A percentile compares a stretch with the other conserved stretches of the same genome.
These are phyloP conservation scores for Limnephilus marmoratus DNA, from an alignment of 2,888 invertebrate species.

Conservation along the genomic window DNA sequence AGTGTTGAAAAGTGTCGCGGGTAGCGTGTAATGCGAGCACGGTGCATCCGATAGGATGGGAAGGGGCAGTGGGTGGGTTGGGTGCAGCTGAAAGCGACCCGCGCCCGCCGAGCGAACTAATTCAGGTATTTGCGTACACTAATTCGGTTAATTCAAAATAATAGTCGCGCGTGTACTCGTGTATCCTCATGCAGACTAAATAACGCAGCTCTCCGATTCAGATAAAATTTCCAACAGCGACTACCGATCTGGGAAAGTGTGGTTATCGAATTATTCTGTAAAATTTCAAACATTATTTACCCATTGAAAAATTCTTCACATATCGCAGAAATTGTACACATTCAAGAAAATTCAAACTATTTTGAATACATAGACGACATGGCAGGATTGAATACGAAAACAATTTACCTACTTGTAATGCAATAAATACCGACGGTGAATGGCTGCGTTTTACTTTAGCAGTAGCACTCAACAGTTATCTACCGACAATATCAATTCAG, in stretches of 20 bases:
- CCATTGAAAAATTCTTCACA: neutral
- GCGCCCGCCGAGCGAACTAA: neutral
- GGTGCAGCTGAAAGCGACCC: neutral
- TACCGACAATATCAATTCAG: neutral
- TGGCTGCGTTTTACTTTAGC: neutral
- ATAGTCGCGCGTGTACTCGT: neutral
- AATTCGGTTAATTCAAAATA: constrained; percentile 31
- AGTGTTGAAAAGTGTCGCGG: neutral
- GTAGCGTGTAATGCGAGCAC: neutral
- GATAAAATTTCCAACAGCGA: neutral
- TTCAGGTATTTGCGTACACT: constrained; percentile 43
- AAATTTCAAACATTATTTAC: neutral
- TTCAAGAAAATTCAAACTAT: neutral
- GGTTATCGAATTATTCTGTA: neutral
- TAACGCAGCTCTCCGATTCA: neutral
- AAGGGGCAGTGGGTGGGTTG: neutral
- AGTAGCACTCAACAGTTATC: neutral
- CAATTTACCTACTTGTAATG: neutral
- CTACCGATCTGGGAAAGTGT: neutral
- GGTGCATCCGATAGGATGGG: neutral
- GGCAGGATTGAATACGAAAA: neutral
- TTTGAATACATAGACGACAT: neutral
- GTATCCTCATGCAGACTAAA: neutral
- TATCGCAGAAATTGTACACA: neutral
- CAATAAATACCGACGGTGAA: neutral